phyloP scores from a whole-genome alignment of 2,797 vertebrate genomes.

The Cyclopterus lumpus region DNA sequence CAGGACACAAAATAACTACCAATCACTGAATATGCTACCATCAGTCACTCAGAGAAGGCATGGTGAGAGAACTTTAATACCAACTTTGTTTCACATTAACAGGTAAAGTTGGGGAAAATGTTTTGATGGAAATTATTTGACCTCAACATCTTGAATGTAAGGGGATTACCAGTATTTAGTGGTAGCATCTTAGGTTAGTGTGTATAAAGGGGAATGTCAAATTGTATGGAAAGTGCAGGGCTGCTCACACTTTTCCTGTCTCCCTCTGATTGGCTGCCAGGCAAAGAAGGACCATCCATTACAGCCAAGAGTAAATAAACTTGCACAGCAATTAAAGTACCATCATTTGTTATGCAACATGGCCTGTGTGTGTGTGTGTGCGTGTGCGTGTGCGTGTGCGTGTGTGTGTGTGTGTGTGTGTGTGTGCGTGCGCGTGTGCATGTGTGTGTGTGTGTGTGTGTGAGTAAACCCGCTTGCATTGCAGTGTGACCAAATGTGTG shows the following conservation, averaged over 20 bases:
- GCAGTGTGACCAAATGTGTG: conserved; percentile 39
- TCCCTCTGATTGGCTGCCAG: conserved; percentile 72
- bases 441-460: conserved; percentile 38
- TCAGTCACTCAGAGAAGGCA: conserved; percentile 83
- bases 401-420: conserved; percentile 29
- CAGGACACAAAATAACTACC: conserved; percentile 92
- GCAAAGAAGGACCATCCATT: conserved; percentile 78
- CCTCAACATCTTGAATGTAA: neutral
- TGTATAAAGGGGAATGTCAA: conserved; percentile 26
- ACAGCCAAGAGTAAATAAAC: conserved; percentile 83
- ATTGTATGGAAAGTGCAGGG: conserved; percentile 54
- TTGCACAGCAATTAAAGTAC: conserved; percentile 80
- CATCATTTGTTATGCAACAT: conserved; percentile 84
- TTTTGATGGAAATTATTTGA: neutral
- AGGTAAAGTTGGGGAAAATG: conserved; percentile 22
- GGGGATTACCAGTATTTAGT: neutral
- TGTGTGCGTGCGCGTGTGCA: conserved; percentile 23
- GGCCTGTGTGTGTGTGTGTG: conserved; percentile 37
- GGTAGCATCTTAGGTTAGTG: neutral
- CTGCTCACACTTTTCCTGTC: conserved; percentile 66
- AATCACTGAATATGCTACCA: conserved; percentile 91
- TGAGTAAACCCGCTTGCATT: conserved; percentile 32
- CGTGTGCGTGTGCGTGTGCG: conserved; percentile 20
- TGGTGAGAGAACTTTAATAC: conserved; percentile 70
- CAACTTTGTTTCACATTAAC: conserved; percentile 18